Base-by-base conservation (phyloP, 2,888 invertebrate species). In the Polydrusus tereticollis region DNA sequence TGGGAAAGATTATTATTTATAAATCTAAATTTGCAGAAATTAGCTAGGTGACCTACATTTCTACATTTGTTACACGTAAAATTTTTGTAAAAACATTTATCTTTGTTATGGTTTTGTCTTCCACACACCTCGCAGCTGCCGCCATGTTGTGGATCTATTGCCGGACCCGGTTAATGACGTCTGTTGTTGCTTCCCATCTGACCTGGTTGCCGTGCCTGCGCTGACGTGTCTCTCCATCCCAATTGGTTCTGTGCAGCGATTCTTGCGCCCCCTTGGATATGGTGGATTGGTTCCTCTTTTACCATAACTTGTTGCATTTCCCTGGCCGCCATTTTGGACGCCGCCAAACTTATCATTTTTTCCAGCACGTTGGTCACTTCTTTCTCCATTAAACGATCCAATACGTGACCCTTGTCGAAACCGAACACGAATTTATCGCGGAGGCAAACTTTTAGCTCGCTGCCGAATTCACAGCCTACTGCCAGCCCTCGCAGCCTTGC, bases 381-480 rank as follows among this genome's bases (percentile, higher is more conserved):
- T 33, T 77, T 76, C 64, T 77, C 74, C 21, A 76, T 57, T 3
- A 75, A 45, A 6, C 75, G 60, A 33, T 76, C 75, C 16, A 73
- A 55, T 23, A 76, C 72, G 20, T 20, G 58, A 16, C 72, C 76
- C 33, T 65, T 68, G 38, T 52, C 72, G 26, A 76, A 69, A 38
- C 78, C 78, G 45, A 69, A 65, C 1, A 78, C 57, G 71, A 79
- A 78, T 71, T 74, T 75, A 43, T 77, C 77, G 45, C 75, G 71
- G 47, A 76, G 33, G 38, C 38, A 29, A 2, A 52, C 47, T 6
- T 74, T 69, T n/a, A 74, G 50, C 36, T 75, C 76, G 8, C 43
- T 16, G 6, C 38, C 38, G 38, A 38, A 38, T n/a, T 5, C 38
- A n/a, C 38, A 38, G 38, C 38, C 38, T 38, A 38, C 38, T n/a